phyloP scores from a whole-genome alignment of 2,797 vertebrate species.

The Onychomys leucogaster region DNA sequence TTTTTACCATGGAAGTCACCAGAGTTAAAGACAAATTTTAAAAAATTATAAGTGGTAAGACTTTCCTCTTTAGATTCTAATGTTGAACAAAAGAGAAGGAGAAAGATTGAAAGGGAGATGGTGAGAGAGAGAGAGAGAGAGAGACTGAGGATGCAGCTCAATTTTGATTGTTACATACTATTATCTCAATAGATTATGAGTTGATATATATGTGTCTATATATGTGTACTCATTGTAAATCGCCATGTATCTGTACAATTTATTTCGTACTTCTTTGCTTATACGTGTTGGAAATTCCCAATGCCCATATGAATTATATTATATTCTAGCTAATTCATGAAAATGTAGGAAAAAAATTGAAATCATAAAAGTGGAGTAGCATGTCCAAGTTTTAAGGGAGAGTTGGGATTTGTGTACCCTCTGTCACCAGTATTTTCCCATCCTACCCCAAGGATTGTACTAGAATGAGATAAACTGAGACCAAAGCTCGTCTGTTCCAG shows the following conservation, averaged over 20 bases:
- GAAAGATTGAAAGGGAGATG: neutral
- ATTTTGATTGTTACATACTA: neutral
- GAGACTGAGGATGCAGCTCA: neutral
- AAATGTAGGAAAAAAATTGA: neutral
- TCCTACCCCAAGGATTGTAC: neutral
- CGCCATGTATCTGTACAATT: neutral
- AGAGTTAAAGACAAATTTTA: conserved; percentile 31
- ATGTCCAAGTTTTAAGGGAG: neutral
- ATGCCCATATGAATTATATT: neutral
- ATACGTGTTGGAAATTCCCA: neutral
- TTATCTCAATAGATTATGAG: neutral
- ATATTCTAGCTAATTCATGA: neutral
- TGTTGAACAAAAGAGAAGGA: neutral
- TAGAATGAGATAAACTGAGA: neutral
- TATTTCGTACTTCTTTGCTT: neutral
- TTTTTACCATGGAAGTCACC: neutral
- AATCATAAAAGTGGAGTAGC: neutral
- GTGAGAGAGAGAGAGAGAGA: neutral
- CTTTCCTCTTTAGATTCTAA: neutral
- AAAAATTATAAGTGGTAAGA: neutral
- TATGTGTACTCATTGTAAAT: neutral
- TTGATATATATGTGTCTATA: neutral
- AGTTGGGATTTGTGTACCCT: neutral
- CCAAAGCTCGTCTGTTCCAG: neutral
- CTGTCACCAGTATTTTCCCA: neutral